phyloP scores from a whole-genome alignment of 2,888 invertebrate species.

The Arge pagana region DNA sequence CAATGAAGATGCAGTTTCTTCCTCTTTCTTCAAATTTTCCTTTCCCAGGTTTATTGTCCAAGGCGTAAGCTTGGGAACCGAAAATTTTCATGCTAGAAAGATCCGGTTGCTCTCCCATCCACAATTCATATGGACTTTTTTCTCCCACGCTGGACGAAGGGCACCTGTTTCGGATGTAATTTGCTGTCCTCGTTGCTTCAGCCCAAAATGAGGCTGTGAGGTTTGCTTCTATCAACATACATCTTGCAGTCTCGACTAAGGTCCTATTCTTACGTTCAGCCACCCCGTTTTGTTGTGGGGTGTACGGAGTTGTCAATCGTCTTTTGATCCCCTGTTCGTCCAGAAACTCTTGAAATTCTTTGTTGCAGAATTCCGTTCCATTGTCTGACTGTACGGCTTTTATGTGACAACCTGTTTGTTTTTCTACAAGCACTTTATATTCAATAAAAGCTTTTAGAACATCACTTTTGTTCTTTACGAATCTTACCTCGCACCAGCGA shows the following conservation, averaged over 20 bases:
- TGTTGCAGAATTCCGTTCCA: constrained; percentile 32
- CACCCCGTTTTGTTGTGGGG: constrained; percentile 44
- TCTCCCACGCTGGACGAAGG: neutral
- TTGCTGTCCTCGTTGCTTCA: neutral
- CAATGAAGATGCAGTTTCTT: constrained; percentile 16
- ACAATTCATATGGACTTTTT: neutral
- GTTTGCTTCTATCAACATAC: constrained; percentile 4
- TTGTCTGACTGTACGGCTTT: constrained; percentile 36
- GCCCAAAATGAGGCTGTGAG: neutral
- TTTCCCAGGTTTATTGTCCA: constrained; percentile 1
- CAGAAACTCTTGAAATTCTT: constrained; percentile 34
- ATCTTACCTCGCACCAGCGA: constrained; percentile 33
- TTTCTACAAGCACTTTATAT: constrained; percentile 30
- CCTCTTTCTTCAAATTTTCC: constrained; percentile 19
- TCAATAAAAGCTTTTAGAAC: constrained; percentile 27
- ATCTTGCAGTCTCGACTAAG: constrained; percentile 32
- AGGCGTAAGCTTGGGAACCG: constrained; percentile 2
- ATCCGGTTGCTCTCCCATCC: neutral
- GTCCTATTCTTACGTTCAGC: constrained; percentile 40
- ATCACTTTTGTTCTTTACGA: constrained; percentile 32
- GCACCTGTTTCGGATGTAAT: neutral
- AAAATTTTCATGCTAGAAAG: neutral
- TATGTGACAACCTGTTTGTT: constrained; percentile 27
- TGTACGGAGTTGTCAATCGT: constrained; percentile 36
- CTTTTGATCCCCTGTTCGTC: constrained; percentile 36